Evolutionary conservation across 2,888 invertebrate genomes (phyloP).

Genomic region (Exocentrus adspersus): DNA sequence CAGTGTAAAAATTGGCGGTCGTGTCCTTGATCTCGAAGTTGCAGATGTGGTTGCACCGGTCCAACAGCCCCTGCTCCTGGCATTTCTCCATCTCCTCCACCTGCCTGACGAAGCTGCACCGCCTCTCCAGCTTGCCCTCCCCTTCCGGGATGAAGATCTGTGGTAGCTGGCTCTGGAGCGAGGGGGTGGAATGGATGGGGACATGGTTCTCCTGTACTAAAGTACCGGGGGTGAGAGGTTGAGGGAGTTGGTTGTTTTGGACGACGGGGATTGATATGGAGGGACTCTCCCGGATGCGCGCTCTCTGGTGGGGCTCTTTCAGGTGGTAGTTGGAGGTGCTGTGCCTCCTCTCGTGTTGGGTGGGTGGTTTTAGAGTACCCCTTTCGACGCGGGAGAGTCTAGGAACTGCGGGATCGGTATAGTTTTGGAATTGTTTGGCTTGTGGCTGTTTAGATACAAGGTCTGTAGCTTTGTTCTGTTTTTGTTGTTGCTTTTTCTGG

Average conservation of each 20-base stretch:
- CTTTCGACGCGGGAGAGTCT: constrained; percentile 67
- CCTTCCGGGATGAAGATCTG: constrained; percentile 66
- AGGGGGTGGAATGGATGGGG: constrained; percentile 60
- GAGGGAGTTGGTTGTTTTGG: constrained; percentile 66
- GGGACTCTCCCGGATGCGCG: constrained; percentile 60
- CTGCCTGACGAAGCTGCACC: constrained; percentile 66
- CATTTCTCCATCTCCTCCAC: constrained; percentile 63
- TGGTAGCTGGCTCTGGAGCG: constrained; percentile 64
- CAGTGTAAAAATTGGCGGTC: constrained; percentile 56
- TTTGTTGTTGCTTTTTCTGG: constrained; percentile 62
- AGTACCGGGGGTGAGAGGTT: constrained; percentile 59
- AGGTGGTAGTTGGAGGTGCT: constrained; percentile 59
- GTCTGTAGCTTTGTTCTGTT: constrained; percentile 66
- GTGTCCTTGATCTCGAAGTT: constrained; percentile 62
- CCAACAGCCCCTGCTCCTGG: constrained; percentile 58
- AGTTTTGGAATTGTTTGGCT: constrained; percentile 69
- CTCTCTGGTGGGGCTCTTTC: constrained; percentile 55
- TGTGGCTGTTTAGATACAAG: constrained; percentile 54
- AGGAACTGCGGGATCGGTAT: constrained; percentile 66
- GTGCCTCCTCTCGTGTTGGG: constrained; percentile 58
- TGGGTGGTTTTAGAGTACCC: constrained; percentile 58
- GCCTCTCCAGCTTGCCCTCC: constrained; percentile 59
- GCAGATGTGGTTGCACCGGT: constrained; percentile 62
- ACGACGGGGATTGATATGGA: constrained; percentile 65
- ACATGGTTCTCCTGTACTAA: constrained; percentile 52